Conservation (phyloP, 2,888 invertebrate species). For the Ophion costatus region DNA sequence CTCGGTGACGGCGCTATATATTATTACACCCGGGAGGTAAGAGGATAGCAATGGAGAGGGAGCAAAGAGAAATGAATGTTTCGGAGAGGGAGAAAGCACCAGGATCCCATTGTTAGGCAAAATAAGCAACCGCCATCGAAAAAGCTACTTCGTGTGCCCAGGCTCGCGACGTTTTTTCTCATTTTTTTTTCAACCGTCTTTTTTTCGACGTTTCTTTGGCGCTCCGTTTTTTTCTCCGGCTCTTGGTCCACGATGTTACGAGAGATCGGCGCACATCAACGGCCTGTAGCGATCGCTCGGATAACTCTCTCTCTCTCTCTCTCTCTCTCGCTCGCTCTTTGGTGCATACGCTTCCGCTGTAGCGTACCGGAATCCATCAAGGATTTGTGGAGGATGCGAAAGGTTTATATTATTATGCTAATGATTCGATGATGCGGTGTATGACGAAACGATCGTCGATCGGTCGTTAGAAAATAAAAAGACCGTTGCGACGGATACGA, state of each 20-base stretch:
- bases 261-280: not conserved
- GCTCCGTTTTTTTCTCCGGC: constrained; percentile 47
- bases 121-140: constrained; percentile 78
- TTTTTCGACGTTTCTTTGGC: constrained; percentile 60
- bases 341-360: constrained; percentile 50
- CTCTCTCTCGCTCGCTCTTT: constrained; percentile 64
- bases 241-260: constrained; percentile 44
- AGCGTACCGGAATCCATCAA: constrained; percentile 23
- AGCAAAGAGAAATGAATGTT: constrained; percentile 38
- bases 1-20: constrained; percentile 65
- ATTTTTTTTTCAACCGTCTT: constrained; percentile 71
- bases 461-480: constrained; percentile 33
- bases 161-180: constrained; percentile 52
- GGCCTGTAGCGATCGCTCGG: too few relatives aligned
- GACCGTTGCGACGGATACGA: constrained; percentile 32
- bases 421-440: constrained; percentile 5
- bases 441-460: constrained; percentile 48
- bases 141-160: constrained; percentile 53
- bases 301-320: constrained; percentile 64
- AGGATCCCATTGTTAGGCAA: constrained; percentile 79
- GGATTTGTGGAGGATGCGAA: constrained; percentile 33
- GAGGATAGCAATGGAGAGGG: constrained; percentile 58
- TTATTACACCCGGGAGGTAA: constrained; percentile 70
- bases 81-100: constrained; percentile 56
- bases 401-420: constrained; percentile 27